Evolutionary conservation across 2,888 invertebrate genomes (phyloP).

Genomic region (Ecliptopera silaceata): DNA sequence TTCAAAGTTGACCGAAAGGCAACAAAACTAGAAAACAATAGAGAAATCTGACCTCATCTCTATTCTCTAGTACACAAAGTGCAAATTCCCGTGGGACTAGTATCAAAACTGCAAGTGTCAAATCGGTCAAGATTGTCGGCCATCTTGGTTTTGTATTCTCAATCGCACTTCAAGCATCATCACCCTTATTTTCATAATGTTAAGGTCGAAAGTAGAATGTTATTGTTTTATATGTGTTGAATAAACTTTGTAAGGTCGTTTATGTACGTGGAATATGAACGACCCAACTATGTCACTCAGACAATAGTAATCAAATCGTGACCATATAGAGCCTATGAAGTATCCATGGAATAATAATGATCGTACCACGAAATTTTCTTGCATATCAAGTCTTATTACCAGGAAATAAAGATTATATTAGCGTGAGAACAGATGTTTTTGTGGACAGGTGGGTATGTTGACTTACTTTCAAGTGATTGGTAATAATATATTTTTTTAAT

Average conservation of each 20-base stretch:
- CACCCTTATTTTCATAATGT: neutral
- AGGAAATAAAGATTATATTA: conserved; percentile 1
- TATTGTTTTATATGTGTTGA: conserved; percentile 2
- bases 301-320: conserved; percentile 31
- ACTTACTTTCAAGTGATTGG: conserved; percentile 9
- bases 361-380: conserved; percentile 7
- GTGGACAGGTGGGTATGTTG: conserved; percentile 21
- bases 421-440: neutral
- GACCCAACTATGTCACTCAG: conserved; percentile 29
- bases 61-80: conserved; percentile 13
- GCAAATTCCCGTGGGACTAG: conserved; percentile 17
- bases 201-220: conserved; percentile 9
- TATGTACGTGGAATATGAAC: conserved; percentile 28
- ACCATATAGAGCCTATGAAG: conserved; percentile 24
- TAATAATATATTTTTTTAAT: neutral
- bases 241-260: conserved; percentile 23
- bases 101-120: conserved; percentile 21
- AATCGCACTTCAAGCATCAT: neutral
- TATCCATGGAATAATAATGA: conserved; percentile 25
- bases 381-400: conserved; percentile 13
- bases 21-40: conserved; percentile 10
- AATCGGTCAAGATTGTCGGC: conserved; percentile 22
- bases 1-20: conserved; percentile 23
- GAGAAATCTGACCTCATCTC: conserved; percentile 18
- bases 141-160: conserved; percentile 26